These are phyloP conservation scores for Lamellibrachia satsuma DNA, from an alignment of 2,888 invertebrate species.

Conservation along the genomic window DNA sequence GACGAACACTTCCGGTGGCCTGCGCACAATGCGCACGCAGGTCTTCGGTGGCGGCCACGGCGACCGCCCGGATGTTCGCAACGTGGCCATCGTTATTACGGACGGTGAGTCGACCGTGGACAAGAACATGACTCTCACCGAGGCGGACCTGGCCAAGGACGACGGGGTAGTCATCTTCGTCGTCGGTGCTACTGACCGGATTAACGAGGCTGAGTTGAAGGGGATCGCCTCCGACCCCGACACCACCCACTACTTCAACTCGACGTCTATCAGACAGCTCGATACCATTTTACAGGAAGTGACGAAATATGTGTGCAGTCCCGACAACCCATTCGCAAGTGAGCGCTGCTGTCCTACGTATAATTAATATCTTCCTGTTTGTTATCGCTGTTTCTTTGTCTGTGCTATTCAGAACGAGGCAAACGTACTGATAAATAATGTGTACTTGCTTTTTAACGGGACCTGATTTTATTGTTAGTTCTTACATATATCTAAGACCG, in stretches of 20 bases:
- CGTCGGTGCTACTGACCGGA: conserved; percentile 31
- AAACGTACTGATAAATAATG: no score
- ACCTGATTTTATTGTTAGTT: no score
- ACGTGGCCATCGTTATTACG: conserved; percentile 34
- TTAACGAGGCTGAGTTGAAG: conserved; percentile 32
- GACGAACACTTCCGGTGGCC: conserved; percentile 35
- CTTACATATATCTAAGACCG: no score
- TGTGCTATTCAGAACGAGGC: no score
- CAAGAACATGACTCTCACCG: conserved; percentile 27
- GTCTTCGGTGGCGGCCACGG: conserved; percentile 26
- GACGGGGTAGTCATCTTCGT: conserved; percentile 28
- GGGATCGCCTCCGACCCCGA: conserved; percentile 27
- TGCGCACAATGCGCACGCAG: conserved; percentile 29
- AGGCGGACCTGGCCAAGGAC: conserved; percentile 30
- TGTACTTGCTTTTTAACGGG: no score
- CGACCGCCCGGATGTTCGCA: conserved; percentile 32
- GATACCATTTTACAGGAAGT: conserved; percentile 23
- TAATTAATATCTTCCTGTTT: no score
- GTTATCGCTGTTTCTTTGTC: no score
- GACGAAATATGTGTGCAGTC: conserved; percentile 29
- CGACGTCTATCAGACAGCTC: conserved; percentile 28
- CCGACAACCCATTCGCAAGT: conserved; percentile 13
- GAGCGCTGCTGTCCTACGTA: not conserved
- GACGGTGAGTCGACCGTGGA: conserved; percentile 36
- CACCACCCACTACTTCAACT: conserved; percentile 33